Evolutionary conservation across 64 coral and sea anemone genomes (phyloP).

Genomic region (Cladopsammia gracilis): DNA sequence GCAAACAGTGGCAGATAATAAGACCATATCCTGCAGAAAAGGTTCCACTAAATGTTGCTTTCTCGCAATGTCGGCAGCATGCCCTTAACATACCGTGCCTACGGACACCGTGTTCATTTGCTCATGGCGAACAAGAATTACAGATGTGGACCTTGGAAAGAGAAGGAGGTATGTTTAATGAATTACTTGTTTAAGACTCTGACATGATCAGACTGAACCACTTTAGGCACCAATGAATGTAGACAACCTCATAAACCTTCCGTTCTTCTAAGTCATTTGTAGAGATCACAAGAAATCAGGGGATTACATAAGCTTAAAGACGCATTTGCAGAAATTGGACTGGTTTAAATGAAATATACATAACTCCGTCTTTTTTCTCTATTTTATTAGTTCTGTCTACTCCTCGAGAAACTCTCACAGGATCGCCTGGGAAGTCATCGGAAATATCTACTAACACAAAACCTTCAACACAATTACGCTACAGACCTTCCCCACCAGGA

Average conservation of each 20-base stretch:
- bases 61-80: not conserved
- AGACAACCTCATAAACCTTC: no score
- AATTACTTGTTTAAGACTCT: no score
- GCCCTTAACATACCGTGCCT: conserved; percentile 5
- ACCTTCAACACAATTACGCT: not conserved
- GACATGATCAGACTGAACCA: no score
- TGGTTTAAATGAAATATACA: no score
- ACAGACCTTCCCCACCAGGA: conserved; percentile 42
- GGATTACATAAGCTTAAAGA: no score
- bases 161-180: conserved; percentile 19
- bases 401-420: conserved; percentile 24
- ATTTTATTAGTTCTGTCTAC: conserved; percentile 5
- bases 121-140: conserved; percentile 66
- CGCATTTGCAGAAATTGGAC: no score
- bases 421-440: not conserved
- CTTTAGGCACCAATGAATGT: no score
- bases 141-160: conserved; percentile 66
- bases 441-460: not conserved
- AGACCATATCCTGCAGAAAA: not conserved
- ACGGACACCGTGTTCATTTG: conserved; percentile 64
- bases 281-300: no score
- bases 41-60: not conserved
- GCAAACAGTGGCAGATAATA: conserved; percentile 1
- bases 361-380: not conserved
- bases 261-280: no score